phyloP scores from a whole-genome alignment of 2,797 vertebrate genomes.

The Xenops minutus region DNA sequence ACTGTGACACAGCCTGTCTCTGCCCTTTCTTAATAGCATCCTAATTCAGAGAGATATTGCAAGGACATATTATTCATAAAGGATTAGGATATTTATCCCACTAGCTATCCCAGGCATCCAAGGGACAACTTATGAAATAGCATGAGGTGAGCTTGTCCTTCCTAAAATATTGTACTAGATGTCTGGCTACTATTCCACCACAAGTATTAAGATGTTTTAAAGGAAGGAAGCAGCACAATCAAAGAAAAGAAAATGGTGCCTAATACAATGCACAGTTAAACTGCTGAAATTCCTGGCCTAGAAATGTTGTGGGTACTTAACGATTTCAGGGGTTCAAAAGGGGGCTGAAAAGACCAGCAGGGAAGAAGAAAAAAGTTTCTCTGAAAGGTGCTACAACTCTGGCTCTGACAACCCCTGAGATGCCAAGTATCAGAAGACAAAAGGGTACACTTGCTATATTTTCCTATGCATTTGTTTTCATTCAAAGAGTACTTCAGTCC shows the following conservation, averaged over 20 bases:
- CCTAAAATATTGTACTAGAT: not conserved
- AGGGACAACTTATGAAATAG: not conserved
- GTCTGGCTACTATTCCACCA: not conserved
- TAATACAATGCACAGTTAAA: not conserved
- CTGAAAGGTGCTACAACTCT: not conserved
- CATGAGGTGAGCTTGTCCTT: not conserved
- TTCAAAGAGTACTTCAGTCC: not conserved
- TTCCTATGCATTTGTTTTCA: not conserved
- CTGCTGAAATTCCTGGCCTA: not conserved
- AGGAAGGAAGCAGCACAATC: not conserved
- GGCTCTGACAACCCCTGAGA: not conserved
- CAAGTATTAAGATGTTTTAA: not conserved
- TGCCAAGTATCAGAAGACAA: not conserved
- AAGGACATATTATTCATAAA: not conserved
- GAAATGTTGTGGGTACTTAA: not conserved
- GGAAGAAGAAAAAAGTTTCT: not conserved
- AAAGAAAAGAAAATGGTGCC: not conserved
- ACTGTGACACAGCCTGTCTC: not conserved
- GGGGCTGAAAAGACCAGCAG: not conserved
- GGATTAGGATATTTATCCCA: not conserved
- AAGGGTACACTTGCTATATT: fast-evolving
- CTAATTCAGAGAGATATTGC: not conserved
- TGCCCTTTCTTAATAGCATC: not conserved
- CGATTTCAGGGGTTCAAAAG: not conserved
- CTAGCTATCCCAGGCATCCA: not conserved